Evolutionary conservation across 2,113 vertebrate species (phyloP).

Genomic region (Sinocyclocheilus rhinocerous): DNA sequence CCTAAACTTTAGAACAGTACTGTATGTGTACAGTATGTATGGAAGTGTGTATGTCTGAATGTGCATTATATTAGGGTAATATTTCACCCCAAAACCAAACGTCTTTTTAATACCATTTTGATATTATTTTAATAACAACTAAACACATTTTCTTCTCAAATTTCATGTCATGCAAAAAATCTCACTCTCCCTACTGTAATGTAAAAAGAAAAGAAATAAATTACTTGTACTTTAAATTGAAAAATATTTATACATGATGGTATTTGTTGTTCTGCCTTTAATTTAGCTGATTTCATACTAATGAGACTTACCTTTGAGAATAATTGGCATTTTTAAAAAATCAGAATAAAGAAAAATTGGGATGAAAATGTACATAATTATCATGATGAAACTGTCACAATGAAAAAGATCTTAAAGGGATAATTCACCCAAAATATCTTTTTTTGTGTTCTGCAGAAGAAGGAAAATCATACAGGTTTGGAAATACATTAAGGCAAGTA

Average conservation of each 20-base stretch:
- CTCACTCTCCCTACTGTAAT: not conserved
- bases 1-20: not conserved
- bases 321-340: not conserved
- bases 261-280: not conserved
- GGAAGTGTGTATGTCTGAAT: not conserved
- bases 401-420: not conserved
- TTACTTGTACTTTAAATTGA: not conserved
- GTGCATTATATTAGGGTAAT: not conserved
- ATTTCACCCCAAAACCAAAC: no score
- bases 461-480: not conserved
- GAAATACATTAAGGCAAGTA: no score
- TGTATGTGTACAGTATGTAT: not conserved
- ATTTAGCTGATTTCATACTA: no score
- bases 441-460: not conserved
- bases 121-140: no score
- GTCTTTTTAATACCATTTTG: no score
- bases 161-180: no score
- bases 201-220: not conserved
- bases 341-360: not conserved
- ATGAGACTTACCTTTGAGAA: not conserved
- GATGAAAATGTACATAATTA: not conserved
- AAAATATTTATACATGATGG: no score
- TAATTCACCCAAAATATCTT: not conserved
- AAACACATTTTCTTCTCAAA: no score
- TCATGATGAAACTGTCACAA: not conserved